Percentiles rank a stretch among this genome's conserved stretches.
Evolutionary conservation across 2,888 invertebrate species (phyloP).

Genomic region (Empis livida): DNA sequence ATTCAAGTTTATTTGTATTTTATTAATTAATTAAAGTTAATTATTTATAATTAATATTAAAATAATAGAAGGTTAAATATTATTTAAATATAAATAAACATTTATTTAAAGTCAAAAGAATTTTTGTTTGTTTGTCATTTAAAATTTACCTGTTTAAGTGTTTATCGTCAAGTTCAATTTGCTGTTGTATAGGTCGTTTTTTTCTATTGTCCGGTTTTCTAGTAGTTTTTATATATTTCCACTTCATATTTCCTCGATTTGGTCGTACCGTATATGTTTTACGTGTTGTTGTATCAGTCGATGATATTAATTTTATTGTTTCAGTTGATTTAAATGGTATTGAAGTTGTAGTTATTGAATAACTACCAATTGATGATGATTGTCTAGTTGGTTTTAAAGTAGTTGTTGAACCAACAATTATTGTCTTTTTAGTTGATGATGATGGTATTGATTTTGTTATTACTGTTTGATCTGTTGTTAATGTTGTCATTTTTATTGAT

Average conservation of each 20-base stretch:
- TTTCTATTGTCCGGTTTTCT: constrained; percentile 5
- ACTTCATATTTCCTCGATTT: constrained; percentile 36
- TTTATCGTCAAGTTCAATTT: constrained; percentile 14
- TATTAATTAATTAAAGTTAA: too few relatives aligned
- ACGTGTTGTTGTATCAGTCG: background rate
- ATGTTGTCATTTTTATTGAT: constrained; percentile 6
- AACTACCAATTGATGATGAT: background rate
- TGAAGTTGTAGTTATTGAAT: background rate
- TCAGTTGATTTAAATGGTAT: background rate
- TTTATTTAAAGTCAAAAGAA: background rate
- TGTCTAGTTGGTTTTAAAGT: background rate
- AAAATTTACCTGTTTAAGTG: constrained; percentile 2
- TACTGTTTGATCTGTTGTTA: constrained; percentile 16
- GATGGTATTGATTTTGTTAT: constrained; percentile 35
- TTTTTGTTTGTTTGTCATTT: background rate
- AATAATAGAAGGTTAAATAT: too few relatives aligned
- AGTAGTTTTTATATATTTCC: constrained; percentile 36
- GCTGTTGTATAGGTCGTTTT: constrained; percentile 6
- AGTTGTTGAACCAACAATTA: background rate
- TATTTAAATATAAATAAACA: too few relatives aligned
- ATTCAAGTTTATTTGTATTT: too few relatives aligned
- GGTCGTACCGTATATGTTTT: constrained; percentile 25
- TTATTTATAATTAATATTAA: too few relatives aligned
- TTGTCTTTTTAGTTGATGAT: constrained; percentile 5
- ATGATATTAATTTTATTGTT: background rate